A percentile compares a stretch with the other conserved stretches of the same genome.
Evolutionary conservation across 1,140 invertebrate genomes (phyloP).

Genomic region (Kradibia gibbosae): DNA sequence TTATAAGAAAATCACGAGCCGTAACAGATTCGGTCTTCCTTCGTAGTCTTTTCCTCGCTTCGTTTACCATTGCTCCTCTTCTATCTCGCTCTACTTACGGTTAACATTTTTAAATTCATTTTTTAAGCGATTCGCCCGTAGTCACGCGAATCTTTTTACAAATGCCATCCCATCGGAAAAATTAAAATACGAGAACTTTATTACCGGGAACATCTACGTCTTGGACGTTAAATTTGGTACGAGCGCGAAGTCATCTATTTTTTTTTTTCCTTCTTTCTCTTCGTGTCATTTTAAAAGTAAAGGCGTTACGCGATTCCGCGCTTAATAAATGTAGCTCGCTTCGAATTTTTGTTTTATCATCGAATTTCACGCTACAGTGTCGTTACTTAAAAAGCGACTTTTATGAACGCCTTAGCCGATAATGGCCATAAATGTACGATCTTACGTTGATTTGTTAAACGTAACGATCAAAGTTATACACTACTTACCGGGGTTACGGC

Average conservation of each 20-base stretch:
- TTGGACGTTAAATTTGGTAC: conserved; percentile 48
- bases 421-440: no score
- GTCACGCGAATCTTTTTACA: not conserved
- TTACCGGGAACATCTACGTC: conserved; percentile 48
- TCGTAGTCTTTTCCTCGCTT: conserved; percentile 38
- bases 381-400: no score
- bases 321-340: no score
- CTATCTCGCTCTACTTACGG: conserved; percentile 64
- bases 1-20: conserved; percentile 66
- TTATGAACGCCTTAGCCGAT: no score
- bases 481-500: no score
- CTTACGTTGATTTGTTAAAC: no score
- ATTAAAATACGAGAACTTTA: conserved; percentile 45
- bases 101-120: conserved; percentile 71
- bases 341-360: no score
- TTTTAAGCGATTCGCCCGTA: conserved; percentile 62
- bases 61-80: conserved; percentile 40
- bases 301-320: no score
- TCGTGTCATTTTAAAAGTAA: no score
- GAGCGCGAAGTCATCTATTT: conserved; percentile 41
- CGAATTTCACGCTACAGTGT: no score
- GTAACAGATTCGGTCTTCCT: conserved; percentile 60
- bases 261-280: no score
- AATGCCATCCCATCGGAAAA: conserved; percentile 46
- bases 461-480: no score